Evolutionary conservation across 2,888 invertebrate species (phyloP).

Genomic region (Clivina fossor): DNA sequence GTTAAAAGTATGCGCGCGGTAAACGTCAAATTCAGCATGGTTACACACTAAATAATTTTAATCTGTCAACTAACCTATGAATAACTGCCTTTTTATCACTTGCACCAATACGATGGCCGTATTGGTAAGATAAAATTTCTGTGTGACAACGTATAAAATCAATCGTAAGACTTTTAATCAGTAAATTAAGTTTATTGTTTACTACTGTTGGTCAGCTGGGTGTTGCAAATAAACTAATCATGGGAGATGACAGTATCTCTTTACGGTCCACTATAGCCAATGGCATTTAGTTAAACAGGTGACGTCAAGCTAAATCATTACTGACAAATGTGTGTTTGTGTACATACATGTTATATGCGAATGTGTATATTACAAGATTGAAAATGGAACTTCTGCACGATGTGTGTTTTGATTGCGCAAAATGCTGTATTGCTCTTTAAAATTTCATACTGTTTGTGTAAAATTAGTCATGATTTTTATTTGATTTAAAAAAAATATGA

Average conservation of each 20-base stretch:
- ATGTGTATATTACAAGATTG: slow-evolving; percentile 9
- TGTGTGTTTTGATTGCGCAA: too few species aligned
- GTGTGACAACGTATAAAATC: slow-evolving; percentile 12
- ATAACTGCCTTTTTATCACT: slow-evolving; percentile 10
- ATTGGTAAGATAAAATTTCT: slow-evolving; percentile 10
- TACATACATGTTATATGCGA: slow-evolving; percentile 5
- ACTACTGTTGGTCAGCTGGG: slow-evolving; percentile 15
- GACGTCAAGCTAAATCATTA: slow-evolving; percentile 33
- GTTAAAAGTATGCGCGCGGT: slow-evolving; percentile 1
- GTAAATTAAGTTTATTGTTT: slow-evolving; percentile 17
- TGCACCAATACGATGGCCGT: slow-evolving; percentile 1
- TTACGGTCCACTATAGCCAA: slow-evolving; percentile 31
- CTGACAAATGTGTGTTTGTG: slow-evolving; percentile 23
- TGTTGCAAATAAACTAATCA: slow-evolving; percentile 13
- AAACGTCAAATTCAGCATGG: slow-evolving; percentile 8
- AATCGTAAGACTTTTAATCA: slow-evolving; percentile 4
- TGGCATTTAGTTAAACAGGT: slow-evolving; percentile 27
- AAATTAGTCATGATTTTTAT: too few species aligned
- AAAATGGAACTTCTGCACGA: too few species aligned
- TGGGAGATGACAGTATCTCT: slow-evolving; percentile 20
- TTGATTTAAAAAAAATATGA: too few species aligned
- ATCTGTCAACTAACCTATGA: slow-evolving; percentile 1
- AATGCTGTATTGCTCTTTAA: too few species aligned
- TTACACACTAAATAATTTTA: slow-evolving; percentile 3
- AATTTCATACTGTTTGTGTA: too few species aligned